These are phyloP conservation scores for Sorex fumeus DNA, from an alignment of 2,113 vertebrate genomes.

Conservation along the genomic window DNA sequence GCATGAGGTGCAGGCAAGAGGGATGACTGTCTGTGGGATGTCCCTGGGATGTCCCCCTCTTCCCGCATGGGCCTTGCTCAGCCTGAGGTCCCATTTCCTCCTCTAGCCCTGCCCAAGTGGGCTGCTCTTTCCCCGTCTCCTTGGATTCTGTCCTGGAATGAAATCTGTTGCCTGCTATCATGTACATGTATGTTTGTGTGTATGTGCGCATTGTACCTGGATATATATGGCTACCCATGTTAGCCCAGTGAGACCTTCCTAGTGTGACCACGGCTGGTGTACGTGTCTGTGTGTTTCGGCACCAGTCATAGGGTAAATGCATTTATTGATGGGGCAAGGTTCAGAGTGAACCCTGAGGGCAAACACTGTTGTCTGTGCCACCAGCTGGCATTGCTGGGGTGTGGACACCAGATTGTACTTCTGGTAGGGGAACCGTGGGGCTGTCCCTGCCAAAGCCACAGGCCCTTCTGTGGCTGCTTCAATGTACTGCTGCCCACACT, in stretches of 20 bases:
- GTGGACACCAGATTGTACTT: neutral
- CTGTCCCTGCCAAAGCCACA: neutral
- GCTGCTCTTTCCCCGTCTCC: no score
- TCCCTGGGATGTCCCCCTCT: constrained; percentile 23
- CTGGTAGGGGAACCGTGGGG: neutral
- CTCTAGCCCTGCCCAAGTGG: neutral
- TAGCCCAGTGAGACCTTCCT: no score
- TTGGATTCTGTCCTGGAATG: neutral
- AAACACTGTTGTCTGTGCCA: neutral
- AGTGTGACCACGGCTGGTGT: neutral
- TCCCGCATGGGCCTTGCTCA: neutral
- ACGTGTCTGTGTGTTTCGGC: neutral
- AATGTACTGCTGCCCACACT: neutral
- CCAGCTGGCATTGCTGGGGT: neutral
- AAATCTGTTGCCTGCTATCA: neutral
- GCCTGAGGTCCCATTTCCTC: neutral
- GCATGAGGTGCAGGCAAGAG: neutral
- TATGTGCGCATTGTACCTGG: no score
- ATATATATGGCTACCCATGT: no score
- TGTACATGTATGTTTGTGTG: no score
- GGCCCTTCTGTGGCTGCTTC: neutral
- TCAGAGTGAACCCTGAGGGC: neutral
- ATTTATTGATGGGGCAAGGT: neutral
- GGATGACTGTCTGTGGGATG: neutral
- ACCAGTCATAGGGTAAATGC: neutral